Evolutionary conservation across 2,888 invertebrate species (phyloP).

Genomic region (Hypomecis atomaria): DNA sequence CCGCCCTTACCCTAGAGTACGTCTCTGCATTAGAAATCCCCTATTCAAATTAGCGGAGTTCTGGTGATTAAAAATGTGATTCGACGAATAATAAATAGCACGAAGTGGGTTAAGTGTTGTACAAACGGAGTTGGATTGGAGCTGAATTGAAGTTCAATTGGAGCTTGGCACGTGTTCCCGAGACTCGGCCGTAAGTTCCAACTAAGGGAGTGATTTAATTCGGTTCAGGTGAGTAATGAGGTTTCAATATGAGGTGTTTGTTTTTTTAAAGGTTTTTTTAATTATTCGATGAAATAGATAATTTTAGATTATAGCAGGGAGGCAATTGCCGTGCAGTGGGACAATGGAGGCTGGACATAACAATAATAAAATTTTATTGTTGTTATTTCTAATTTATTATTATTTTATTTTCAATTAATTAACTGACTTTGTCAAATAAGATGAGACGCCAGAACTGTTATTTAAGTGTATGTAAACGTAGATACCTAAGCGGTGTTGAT

Average conservation of each 20-base stretch:
- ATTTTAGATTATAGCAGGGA: no score
- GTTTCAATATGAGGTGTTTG: conserved; percentile 15
- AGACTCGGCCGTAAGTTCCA: conserved; percentile 36
- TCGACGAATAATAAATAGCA: conserved; percentile 41
- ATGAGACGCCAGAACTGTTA: no score
- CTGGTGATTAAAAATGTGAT: conserved; percentile 74
- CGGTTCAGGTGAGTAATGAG: conserved; percentile 21
- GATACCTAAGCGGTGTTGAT: no score
- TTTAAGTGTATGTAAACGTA: no score
- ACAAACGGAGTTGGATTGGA: conserved; percentile 14
- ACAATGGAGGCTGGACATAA: no score
- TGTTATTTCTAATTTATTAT: no score
- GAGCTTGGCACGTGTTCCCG: conserved; percentile 39
- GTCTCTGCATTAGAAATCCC: conserved; percentile 42
- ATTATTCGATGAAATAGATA: neutral
- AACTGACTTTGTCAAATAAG: no score
- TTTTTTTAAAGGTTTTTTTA: conserved; percentile 4
- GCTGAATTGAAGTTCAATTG: conserved; percentile 27
- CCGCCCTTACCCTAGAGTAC: conserved; percentile 4
- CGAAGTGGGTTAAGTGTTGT: conserved; percentile 41
- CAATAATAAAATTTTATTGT: no score
- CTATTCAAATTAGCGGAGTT: conserved; percentile 70
- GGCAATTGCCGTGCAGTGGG: no score
- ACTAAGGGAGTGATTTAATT: conserved; percentile 24
- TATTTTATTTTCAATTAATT: no score